Evolutionary conservation across 2,113 vertebrate species (phyloP).

Genomic region (Poeciliopsis turrubarensis): DNA sequence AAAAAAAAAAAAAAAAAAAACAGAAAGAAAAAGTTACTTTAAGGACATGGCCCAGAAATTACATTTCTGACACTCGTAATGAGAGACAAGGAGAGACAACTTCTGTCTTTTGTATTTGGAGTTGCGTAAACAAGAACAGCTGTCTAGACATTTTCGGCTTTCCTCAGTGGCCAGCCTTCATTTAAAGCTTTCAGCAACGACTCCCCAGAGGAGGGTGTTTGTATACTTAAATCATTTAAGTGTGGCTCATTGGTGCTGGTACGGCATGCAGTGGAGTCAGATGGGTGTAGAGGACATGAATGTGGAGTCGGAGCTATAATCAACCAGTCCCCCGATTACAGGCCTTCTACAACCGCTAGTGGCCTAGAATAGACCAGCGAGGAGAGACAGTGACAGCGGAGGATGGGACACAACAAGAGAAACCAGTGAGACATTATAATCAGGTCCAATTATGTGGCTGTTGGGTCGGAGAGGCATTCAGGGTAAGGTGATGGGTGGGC

Average conservation of each 20-base stretch:
- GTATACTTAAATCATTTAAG: slow-evolving; percentile 46
- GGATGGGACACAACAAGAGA: slow-evolving; percentile 59
- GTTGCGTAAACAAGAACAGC: background rate
- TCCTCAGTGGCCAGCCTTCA: slow-evolving; percentile 17
- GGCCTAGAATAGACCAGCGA: slow-evolving; percentile 74
- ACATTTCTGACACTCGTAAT: background rate
- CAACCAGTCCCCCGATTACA: slow-evolving; percentile 71
- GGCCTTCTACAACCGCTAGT: slow-evolving; percentile 61
- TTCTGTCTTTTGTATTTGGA: background rate
- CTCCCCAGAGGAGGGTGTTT: slow-evolving; percentile 37
- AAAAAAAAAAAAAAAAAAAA: background rate
- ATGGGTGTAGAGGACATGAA: slow-evolving; percentile 47
- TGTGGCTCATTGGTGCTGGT: slow-evolving; percentile 28
- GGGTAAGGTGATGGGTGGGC: slow-evolving; percentile 60
- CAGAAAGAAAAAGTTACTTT: background rate
- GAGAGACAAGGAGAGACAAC: background rate
- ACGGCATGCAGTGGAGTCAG: slow-evolving; percentile 33
- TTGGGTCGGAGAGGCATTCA: slow-evolving; percentile 31
- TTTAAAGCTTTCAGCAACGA: slow-evolving; percentile 14
- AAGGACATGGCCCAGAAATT: background rate
- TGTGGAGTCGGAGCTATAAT: slow-evolving; percentile 72
- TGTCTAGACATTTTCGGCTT: slow-evolving; percentile 24
- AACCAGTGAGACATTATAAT: slow-evolving; percentile 69
- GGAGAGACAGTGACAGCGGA: slow-evolving; percentile 51
- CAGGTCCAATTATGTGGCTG: slow-evolving; percentile 69